Evolutionary conservation across 2,797 vertebrate genomes (phyloP), one percentile per base, ranked within the genome.

Genomic region (Bryconaethiops microstoma): DNA sequence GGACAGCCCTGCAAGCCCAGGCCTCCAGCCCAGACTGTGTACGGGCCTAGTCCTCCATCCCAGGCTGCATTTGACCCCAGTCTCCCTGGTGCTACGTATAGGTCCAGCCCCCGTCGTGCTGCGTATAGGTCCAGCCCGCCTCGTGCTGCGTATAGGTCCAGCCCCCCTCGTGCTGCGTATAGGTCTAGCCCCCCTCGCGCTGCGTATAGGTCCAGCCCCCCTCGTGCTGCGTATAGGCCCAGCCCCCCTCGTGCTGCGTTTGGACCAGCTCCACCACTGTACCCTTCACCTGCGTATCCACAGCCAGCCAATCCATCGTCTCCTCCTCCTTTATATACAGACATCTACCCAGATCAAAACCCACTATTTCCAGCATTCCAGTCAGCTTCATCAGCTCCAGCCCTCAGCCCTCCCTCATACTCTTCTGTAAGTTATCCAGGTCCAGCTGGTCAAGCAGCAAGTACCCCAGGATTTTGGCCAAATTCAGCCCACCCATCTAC

Each of bases 281-380:
- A 71, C 2, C 14, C 76, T 74, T 52, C 78, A 16, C 76, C 83
- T 5, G 13, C 50, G n/a, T 77, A 50, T 60, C 60, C 57, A 21
- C 69, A 23, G 21, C 89, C 86, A 60, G 86, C 76, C 62, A 79
- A 87, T 78, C 42, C 84, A 65, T 70, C 21, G 35, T 45, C 10
- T 9, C 69, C 74, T 12, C 85, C 86, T 81, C 80, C 88, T 35
- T 54, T 72, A 40, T 76, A 87, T 68, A 52, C 78, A 54, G 79
- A 68, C 23, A 7, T 16, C 14, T 88, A 82, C 68, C 76, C 84
- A 50, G 21, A 29, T 29, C 48, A 77, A 60, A 83, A 65, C 55
- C 50, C 14, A 16, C 23, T 75, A 55, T 54, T 69, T 14, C 65
- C 78, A 72, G 54, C 14, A 75, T 79, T 50, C 54, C 25, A 63